Evolutionary conservation across 2,888 invertebrate genomes (phyloP).

Genomic region (Idaea aversata): DNA sequence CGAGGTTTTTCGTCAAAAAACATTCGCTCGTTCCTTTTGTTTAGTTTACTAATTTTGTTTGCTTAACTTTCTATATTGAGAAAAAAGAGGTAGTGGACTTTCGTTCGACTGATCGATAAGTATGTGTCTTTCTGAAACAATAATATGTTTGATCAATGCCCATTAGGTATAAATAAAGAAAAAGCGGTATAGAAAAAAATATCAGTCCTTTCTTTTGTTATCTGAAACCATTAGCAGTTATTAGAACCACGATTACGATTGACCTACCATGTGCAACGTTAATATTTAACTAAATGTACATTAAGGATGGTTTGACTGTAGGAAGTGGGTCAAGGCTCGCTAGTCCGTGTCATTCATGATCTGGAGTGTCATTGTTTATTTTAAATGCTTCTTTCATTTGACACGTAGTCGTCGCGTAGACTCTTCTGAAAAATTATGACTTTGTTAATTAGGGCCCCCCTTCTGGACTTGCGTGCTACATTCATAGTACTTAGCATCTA

Average conservation of each 20-base stretch:
- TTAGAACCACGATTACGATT: conserved; percentile 33
- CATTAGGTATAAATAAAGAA: not conserved
- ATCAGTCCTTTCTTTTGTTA: not conserved
- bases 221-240: conserved; percentile 25
- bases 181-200: not conserved
- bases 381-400: not conserved
- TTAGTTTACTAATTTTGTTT: too few relatives aligned
- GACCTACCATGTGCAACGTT: conserved; percentile 21
- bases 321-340: conserved; percentile 24
- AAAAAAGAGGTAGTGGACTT: not conserved
- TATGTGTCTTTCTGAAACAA: not conserved
- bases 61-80: not conserved
- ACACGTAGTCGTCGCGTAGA: too few relatives aligned
- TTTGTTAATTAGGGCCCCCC: too few relatives aligned
- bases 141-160: not conserved
- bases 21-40: not conserved
- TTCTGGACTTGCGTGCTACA: too few relatives aligned
- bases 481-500: too few relatives aligned
- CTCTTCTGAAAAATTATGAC: too few relatives aligned
- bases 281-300: conserved; percentile 42
- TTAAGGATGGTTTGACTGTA: not conserved
- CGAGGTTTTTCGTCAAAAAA: not conserved
- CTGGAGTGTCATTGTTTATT: conserved; percentile 2
- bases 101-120: not conserved
- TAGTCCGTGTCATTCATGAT: conserved; percentile 11